phyloP scores from a whole-genome alignment of 1,140 invertebrate genomes.

The Brachionus asplanchnoidis region DNA sequence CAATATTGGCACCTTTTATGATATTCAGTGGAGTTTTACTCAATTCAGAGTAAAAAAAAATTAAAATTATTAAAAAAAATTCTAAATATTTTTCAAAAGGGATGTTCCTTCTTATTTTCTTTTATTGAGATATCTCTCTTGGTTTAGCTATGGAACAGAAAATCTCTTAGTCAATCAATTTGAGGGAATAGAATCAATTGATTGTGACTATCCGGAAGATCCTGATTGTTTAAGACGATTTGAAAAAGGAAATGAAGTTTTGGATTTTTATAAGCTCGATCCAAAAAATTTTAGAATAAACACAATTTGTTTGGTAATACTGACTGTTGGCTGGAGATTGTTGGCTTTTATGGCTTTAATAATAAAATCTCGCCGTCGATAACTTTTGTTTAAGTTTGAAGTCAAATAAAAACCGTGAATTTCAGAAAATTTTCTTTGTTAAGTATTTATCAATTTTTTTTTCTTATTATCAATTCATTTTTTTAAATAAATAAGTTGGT shows the following conservation, averaged over 20 bases:
- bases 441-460: background rate
- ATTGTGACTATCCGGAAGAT: conserved; percentile 23
- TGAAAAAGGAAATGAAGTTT: conserved; percentile 17
- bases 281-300: conserved; percentile 58
- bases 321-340: conserved; percentile 71
- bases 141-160: conserved; percentile 38
- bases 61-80: background rate
- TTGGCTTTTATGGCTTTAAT: conserved; percentile 69
- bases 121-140: conserved; percentile 18
- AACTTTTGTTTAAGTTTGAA: background rate
- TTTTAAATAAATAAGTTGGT: too few species aligned
- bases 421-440: background rate
- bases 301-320: conserved; percentile 64
- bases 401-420: background rate
- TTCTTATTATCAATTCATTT: too few species aligned
- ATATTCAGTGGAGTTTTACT: conserved; percentile 36
- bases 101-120: conserved; percentile 35
- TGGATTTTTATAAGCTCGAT: conserved; percentile 37
- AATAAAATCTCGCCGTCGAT: conserved; percentile 45
- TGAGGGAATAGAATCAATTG: conserved; percentile 1
- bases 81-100: background rate
- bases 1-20: conserved; percentile 24
- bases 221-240: conserved; percentile 24
- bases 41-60: conserved; percentile 2
- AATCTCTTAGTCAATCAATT: conserved; percentile 37